A percentile compares a stretch with the other conserved stretches of the same genome.
Conservation (phyloP, 1,140 invertebrate genomes). For the Ephestia elutella region DNA sequence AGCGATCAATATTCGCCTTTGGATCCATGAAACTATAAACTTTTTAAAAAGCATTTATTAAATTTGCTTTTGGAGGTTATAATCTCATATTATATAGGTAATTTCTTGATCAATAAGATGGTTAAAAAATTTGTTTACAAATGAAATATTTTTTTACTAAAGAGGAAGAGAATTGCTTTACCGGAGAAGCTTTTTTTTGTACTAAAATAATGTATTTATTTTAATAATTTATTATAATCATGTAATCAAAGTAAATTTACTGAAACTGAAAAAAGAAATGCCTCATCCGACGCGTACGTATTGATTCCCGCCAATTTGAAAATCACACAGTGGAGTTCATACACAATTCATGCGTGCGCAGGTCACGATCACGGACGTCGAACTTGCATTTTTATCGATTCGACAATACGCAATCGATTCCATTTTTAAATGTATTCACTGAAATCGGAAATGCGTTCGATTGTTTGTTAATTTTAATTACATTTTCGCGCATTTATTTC, state of each 20-base stretch:
- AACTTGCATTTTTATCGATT: constrained; percentile 64
- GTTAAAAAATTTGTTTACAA: too few species aligned
- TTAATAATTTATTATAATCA: too few species aligned
- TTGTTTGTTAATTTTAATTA: constrained; percentile 30
- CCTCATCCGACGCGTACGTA: background rate
- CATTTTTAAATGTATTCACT: constrained; percentile 33
- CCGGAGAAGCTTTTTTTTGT: too few species aligned
- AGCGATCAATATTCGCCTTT: background rate
- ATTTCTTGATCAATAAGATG: too few species aligned
- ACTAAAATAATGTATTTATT: too few species aligned
- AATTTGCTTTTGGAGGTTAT: too few species aligned
- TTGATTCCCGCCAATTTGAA: constrained; percentile 33
- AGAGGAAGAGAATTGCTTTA: too few species aligned
- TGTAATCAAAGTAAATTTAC: background rate
- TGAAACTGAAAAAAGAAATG: background rate
- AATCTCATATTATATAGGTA: too few species aligned
- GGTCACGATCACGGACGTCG: constrained; percentile 66
- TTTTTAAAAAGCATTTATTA: background rate
- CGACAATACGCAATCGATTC: constrained; percentile 30
- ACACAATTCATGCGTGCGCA: constrained; percentile 60
- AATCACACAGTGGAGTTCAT: constrained; percentile 46
- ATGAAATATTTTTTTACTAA: too few species aligned
- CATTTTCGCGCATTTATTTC: constrained; percentile 4
- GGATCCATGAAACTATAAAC: background rate
- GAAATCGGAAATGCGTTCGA: constrained; percentile 23